Evolutionary conservation across 2,888 invertebrate genomes (phyloP).

Genomic region (Amblyjoppa proteus): DNA sequence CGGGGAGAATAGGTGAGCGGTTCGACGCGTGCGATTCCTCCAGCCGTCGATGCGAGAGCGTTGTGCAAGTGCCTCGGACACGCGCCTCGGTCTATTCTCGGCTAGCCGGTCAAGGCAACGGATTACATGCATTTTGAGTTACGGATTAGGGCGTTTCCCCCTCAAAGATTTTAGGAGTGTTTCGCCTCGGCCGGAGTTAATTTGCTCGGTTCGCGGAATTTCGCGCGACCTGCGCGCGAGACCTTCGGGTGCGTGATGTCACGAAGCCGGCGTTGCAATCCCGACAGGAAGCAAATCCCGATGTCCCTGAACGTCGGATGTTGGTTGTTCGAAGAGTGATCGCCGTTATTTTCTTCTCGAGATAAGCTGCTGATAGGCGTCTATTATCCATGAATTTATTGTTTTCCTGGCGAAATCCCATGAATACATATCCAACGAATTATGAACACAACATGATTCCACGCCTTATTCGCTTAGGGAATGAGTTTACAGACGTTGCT

Average conservation of each 20-base stretch:
- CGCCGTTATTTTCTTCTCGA: not conserved
- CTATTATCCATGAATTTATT: not conserved
- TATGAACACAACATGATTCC: not conserved
- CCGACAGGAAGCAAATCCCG: slow-evolving; percentile 60
- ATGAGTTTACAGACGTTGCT: no score
- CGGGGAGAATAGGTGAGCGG: slow-evolving; percentile 11
- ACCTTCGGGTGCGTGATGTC: slow-evolving; percentile 53
- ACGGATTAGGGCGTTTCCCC: slow-evolving; percentile 53
- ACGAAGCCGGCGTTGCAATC: slow-evolving; percentile 42
- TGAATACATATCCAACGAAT: no score
- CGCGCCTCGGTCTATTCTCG: slow-evolving; percentile 68
- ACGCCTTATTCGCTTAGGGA: no score
- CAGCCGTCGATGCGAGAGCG: slow-evolving; percentile 23
- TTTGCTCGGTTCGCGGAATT: slow-evolving; percentile 16
- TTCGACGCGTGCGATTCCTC: slow-evolving; percentile 57
- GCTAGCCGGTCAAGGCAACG: slow-evolving; percentile 70
- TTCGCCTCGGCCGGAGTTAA: not conserved
- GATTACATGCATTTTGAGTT: slow-evolving; percentile 62
- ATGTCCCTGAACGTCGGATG: slow-evolving; percentile 57
- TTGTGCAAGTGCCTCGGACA: slow-evolving; percentile 63
- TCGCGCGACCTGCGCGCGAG: not conserved
- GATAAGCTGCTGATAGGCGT: not conserved
- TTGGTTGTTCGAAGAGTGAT: slow-evolving; percentile 10
- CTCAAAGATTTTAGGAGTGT: slow-evolving; percentile 30
- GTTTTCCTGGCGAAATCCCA: not conserved